Evolutionary conservation across 2,888 invertebrate species (phyloP).

Genomic region (Melinaea menophilus): DNA sequence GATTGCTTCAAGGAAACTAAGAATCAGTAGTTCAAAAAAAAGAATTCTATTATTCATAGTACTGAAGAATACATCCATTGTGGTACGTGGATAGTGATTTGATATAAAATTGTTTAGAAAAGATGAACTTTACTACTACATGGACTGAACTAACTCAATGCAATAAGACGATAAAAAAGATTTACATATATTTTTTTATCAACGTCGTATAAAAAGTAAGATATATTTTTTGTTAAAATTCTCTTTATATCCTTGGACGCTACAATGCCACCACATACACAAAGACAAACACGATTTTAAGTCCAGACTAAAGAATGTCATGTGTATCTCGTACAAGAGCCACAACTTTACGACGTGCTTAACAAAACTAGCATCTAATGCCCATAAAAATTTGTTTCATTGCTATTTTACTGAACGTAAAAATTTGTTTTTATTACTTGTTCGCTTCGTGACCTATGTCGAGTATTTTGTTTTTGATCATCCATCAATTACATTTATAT

Average conservation of each 20-base stretch:
- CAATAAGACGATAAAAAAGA: too few species aligned
- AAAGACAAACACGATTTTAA: background rate
- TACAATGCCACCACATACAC: background rate
- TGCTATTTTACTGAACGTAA: constrained; percentile 51
- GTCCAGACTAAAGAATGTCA: background rate
- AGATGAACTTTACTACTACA: too few species aligned
- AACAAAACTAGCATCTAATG: constrained; percentile 51
- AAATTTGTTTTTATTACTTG: constrained; percentile 47
- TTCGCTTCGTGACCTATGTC: constrained; percentile 22
- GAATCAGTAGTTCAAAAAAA: constrained; percentile 3
- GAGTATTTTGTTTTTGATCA: background rate
- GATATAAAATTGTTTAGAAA: constrained; percentile 5
- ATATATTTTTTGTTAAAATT: too few species aligned
- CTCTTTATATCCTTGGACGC: background rate
- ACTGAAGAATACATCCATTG: constrained; percentile 4
- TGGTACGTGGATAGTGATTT: background rate
- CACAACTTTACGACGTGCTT: constrained; percentile 47
- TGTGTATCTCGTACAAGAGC: constrained; percentile 21
- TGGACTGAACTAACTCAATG: too few species aligned
- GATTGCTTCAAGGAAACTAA: constrained; percentile 7
- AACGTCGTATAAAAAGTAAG: too few species aligned
- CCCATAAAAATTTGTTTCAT: constrained; percentile 55
- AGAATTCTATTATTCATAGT: constrained; percentile 5
- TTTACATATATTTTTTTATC: too few species aligned
- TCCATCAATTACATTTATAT: background rate